Base-by-base conservation (phyloP, 1,140 invertebrate genomes). In the Muscidifurax raptorellus region DNA sequence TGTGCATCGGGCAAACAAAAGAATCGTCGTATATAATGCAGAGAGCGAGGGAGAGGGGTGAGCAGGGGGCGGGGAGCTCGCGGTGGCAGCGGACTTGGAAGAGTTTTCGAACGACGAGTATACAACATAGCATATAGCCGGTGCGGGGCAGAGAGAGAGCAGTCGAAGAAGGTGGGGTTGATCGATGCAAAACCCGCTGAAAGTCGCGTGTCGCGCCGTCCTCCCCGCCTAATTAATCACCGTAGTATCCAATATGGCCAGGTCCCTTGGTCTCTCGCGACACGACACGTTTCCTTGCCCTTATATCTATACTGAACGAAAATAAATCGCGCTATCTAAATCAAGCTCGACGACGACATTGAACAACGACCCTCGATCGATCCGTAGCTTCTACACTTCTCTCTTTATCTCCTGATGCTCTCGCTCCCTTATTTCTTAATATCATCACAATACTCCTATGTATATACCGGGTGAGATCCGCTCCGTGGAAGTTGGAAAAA, bases 281-380 rank as follows among this genome's bases (percentile, higher is more conserved):
- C 84, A 82, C 84, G 86, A 88, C 87, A 86, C 83, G 85, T 88
- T 88, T 87, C 87, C 85, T 88, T 86, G 64, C 74, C 82, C 83
- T 83, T 87, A 85, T 84, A 82, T 85, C 80, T 85, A 85, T 85
- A 82, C 87, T 87, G 86, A 87, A 87, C 87, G 83, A 89, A 87
- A 88, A 89, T 90, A 88, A 90, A 89, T 89, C 86, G 89, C 87
- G 85, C 88, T 88, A 89, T 86, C 86, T 89, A 88, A 90, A 89
- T 88, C 88, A 87, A 87, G 86, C 86, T 87, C 86, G 74, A 85
- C 84, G 87, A 87, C 86, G 87, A 87, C 88, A 86, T 79, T 82
- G 86, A 85, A 85, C 86, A 85, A 88, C 85, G 85, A 88, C 75
- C 87, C 52, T 82, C 85, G 84, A 86, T 86, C 77, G 82, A 85